Evolutionary conservation across 2,888 invertebrate species (phyloP), one percentile per base, ranked within the genome.

Genomic region (Tricholauxania praeusta): DNA sequence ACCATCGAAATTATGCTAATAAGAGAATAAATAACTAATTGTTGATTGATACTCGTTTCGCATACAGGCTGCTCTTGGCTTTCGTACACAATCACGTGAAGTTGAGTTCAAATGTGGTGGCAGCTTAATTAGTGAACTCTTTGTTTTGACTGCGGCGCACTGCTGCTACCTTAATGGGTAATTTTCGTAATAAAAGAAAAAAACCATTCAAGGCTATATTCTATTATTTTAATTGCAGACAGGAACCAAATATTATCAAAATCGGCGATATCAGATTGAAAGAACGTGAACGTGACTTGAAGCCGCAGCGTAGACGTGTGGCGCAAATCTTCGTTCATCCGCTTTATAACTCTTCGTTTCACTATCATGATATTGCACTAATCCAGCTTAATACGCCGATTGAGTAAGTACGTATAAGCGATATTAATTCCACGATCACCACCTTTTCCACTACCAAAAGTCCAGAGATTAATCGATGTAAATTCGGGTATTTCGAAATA

Each of bases 361-460:
- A 89, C 79, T 91, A 91, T 81, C 86, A 90, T 75, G 91, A 91
- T 75, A 90, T 91, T 73, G 91, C 90, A 6, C 81, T 91, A 8
- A 75, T 91, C 7, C 81, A 87, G 74, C 80, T 91, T 1, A 74
- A 78, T 28, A 73, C 73, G 1, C 74, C 79, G 0, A 81, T 83
- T 14, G 77, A 79, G 68, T 83, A 78, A 78, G 77, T 73, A 12
- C 7, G 12, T 22, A 39, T 15, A 53, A 3, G 5, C n/a, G 7
- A 53, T 53, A 12, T n/a, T n/a, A 19, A 1, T 28, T 4, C 28
- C 28, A 4, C 4, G 28, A 28, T 28, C 28, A 28, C 28, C 28
- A 4, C 28, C 28, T 28, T 28, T 3, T 28, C 3, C 28, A 28
- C 28, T 28, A 3, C 4, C 28, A 4, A 28, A 28, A 3, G 4